These are phyloP conservation scores for Muricea muricata DNA, from an alignment of 92 coral and sea anemone species.

Conservation along the genomic window DNA sequence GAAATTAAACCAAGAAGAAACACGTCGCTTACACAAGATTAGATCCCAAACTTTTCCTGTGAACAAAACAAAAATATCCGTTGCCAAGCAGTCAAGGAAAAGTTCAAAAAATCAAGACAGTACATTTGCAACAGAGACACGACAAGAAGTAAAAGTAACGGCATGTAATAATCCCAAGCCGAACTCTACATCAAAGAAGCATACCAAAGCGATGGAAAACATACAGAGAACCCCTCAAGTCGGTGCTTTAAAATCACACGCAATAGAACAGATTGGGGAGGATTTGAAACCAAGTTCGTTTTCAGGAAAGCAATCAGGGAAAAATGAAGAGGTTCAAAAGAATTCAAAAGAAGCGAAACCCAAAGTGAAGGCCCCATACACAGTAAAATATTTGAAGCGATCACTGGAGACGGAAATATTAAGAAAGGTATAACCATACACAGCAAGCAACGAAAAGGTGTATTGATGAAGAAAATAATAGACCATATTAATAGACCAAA, in stretches of 20 bases:
- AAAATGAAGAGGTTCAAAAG: not conserved
- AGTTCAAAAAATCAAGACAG: not conserved
- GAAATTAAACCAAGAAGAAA: not conserved
- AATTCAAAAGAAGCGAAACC: no score
- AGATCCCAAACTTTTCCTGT: not conserved
- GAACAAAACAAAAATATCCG: not conserved
- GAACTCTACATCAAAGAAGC: not conserved
- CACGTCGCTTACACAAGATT: not conserved
- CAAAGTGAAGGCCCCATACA: not conserved
- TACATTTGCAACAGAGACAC: not conserved
- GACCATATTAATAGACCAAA: no score
- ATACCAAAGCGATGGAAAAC: not conserved
- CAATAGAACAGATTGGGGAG: no score
- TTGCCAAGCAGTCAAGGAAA: not conserved
- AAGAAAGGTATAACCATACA: conserved; percentile 4
- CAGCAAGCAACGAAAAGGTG: no score
- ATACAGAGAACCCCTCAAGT: not conserved
- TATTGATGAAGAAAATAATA: no score
- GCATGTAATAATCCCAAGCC: not conserved
- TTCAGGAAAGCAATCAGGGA: not conserved
- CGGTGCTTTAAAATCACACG: no score
- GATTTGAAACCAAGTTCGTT: not conserved
- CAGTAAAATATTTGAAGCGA: not conserved
- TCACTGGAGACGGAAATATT: conserved; percentile 15
- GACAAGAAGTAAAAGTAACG: not conserved